Conservation (phyloP, 2,797 vertebrate species). For the Brotula barbata region DNA sequence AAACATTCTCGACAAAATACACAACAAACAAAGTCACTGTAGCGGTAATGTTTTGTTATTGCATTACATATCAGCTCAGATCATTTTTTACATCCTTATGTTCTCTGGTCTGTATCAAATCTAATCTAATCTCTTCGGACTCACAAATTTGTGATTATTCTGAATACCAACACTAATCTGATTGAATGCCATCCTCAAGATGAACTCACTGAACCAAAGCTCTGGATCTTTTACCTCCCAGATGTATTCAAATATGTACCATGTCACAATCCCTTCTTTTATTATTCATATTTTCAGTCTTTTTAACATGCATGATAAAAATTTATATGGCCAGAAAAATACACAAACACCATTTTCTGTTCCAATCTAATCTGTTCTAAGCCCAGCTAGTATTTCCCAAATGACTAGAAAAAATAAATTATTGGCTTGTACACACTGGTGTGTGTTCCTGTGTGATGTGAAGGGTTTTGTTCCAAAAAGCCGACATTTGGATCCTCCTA, state of each 20-base stretch:
- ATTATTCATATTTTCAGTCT: too few relatives aligned
- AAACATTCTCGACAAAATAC: conserved; percentile 5
- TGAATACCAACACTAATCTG: background rate
- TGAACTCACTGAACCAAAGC: too few relatives aligned
- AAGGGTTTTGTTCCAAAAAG: conserved; percentile 1
- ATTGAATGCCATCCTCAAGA: background rate
- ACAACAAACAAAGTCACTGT: conserved; percentile 5
- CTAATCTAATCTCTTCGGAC: too few relatives aligned
- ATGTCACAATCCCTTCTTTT: too few relatives aligned
- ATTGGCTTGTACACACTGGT: conserved; percentile 7
- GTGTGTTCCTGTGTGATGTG: background rate
- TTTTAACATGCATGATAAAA: too few relatives aligned
- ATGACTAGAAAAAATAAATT: background rate
- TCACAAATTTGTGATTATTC: conserved; percentile 1
- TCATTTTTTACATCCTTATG: too few relatives aligned
- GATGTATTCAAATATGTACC: too few relatives aligned
- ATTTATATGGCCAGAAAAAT: too few relatives aligned
- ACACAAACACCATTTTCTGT: too few relatives aligned
- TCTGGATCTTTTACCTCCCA: too few relatives aligned
- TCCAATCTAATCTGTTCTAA: background rate
- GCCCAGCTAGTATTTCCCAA: background rate
- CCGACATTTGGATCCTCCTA: background rate
- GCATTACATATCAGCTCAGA: too few relatives aligned
- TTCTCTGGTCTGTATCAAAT: too few relatives aligned
- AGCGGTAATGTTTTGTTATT: background rate